Base-by-base conservation (phyloP, 2,797 vertebrate genomes). In the Eulemur mongoz region DNA sequence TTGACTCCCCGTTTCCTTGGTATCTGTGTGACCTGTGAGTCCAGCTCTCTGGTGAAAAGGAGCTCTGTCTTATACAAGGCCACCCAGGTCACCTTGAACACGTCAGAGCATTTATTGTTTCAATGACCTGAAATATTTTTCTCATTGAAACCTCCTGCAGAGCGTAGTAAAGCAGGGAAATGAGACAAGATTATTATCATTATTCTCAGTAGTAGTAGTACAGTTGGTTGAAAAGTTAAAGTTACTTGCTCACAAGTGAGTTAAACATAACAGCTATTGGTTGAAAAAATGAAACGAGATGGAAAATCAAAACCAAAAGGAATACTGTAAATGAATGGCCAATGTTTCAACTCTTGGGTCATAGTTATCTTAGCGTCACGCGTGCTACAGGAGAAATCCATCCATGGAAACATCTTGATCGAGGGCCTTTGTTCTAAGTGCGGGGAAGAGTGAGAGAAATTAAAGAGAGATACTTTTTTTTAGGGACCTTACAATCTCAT, bases 201-300 rank as follows among this genome's bases (percentile, higher is more conserved):
- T 45, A 25, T 27, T 43, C 63, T 40, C 83, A 32, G 3, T n/a
- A 12, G 22, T 20, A 70, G 57, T 10, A 75, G 70, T 54, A 76
- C 6, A 27, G 45, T 92, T 57, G 61, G 23, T 75, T 86, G 45
- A 83, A 86, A 92, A 93, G 59, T 76, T 69, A 59, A 78, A 86
- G 57, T 86, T 67, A 57, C 54, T 92, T 67, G 48, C 2, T 45
- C 61, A 27, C 11, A 57, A 35, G 38, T 48, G 32, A 48, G 23
- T 78, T 86, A 57, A 76, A 48, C 27, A 54, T 30, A 54, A 54
- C 63, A 40, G 73, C 30, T 50, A 35, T 75, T 75, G 15, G 38
- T 80, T 83, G 76, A 93, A 69, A 87, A 91, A 95, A 45, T 65
- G 3, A 91, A 91, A 87, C 54, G 30, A 32, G 14, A 40, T 90